Evolutionary conservation across 2,113 vertebrate species (phyloP), one percentile per base, ranked within the genome.

Genomic region (Pungitius pungitius): DNA sequence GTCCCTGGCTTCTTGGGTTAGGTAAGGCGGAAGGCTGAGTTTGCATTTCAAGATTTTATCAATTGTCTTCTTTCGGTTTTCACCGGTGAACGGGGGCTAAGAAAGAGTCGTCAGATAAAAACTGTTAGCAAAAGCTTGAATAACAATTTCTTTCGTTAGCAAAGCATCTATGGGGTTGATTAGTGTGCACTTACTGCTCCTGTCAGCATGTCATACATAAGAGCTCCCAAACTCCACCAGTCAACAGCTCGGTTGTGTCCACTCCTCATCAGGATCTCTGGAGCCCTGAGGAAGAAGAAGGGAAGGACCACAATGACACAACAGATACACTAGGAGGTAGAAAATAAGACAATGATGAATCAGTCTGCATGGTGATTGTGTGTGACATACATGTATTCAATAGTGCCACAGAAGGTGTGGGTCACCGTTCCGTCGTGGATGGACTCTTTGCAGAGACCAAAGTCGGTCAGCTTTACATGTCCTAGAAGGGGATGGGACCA

Each of bases 161-260:
- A 17, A 18, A 14, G 8, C 1, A 1, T 14, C 20, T 13, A 4
- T 13, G 24, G 24, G 10, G 71, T 37, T 8, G n/a, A 67, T 15
- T 6, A 9, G 20, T 22, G 66, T 75, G 92, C 87, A 96, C 97
- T 95, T 94, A 99, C 97, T 89, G 97, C 96, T 92, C 97, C 97
- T 83, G 97, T 99, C 92, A 99, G 94, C 97, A 99, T 99, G 94
- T 99, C 97, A 87, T 98, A 99, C 96, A 98, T 98, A 91, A 99
- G 93, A 77, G 97, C 97, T 91, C 97, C 97, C 90, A 99, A 93
- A 94, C 97, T 99, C 97, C 97, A 99, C 97, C 97, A 99, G 93
- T 99, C 97, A 86, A 99, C 97, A 45, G 96, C 97, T 62, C 97
- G 96, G 83, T 98, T 98, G 84, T 99, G 97, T 84, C 97, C 97